Base-by-base conservation (phyloP, 2,113 vertebrate genomes). In the Mustela lutreola region DNA sequence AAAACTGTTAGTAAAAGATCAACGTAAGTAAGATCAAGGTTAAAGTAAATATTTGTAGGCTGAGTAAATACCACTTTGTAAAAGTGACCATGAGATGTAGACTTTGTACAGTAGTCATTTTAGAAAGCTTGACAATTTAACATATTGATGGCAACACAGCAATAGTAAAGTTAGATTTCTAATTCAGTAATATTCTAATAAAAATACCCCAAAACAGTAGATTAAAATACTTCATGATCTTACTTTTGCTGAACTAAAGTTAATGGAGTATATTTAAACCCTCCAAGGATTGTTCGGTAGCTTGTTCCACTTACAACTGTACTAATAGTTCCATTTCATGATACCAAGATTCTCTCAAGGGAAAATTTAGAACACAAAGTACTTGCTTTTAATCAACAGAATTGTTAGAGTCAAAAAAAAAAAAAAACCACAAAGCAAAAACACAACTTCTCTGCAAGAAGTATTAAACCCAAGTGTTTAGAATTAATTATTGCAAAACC, bases 31-130 rank as follows among this genome's bases (percentile, higher is more conserved):
- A 92, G 63, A 42, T 92, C 50, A 63, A 18, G 63, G 42, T 31
- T n/a, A 70, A 45, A 97, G 33, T 71, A 96, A 92, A 86, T 90
- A 96, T 82, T 76, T 94, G 92, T 3, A 56, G 48, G 31, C 63
- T 85, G 33, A 91, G 58, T 89, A 75, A 91, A 88, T n/a, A 45
- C 15, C 6, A 31, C 63, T 82, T 73, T 65, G 14, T 70, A 50
- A 60, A 95, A 50, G 67, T 58, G 36, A 11, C 45, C 58, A n/a
- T 8, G 53, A 91, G 53, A 86, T 63, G 39, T 39, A 89, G n/a
- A 90, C 65, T 78, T 90, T 73, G 67, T 76, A 53, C 75, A 60
- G 26, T 22, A 53, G 19, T 62, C 39, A 60, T 10, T 48, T 56
- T 85, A 60, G 67, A 63, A 84, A 85, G 70, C 63, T 31, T 15